phyloP scores from a whole-genome alignment of 2,797 vertebrate species.

The Brotogeris chrysoptera region DNA sequence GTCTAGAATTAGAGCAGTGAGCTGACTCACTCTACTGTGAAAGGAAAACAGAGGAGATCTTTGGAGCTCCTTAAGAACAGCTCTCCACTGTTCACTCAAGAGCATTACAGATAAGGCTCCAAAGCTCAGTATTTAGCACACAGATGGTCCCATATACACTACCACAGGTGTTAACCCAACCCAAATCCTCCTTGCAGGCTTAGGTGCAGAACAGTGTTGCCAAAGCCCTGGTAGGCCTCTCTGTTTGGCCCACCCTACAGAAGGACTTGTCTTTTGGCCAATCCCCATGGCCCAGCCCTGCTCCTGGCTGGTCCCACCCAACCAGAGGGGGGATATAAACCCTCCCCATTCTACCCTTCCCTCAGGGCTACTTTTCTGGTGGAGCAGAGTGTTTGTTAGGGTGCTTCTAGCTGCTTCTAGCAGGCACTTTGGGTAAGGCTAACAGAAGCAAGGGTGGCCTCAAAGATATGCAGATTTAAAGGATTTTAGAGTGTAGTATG shows the following conservation, averaged over 20 bases:
- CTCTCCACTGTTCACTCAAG: neutral
- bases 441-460: neutral
- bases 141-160: accelerated
- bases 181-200: neutral
- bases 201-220: neutral
- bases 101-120: neutral
- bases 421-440: neutral
- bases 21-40: neutral
- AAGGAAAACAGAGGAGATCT: neutral
- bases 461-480: neutral
- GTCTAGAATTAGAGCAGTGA: neutral
- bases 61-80: neutral
- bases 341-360: accelerated
- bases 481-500: neutral
- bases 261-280: neutral
- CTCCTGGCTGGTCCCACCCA: neutral
- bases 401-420: neutral
- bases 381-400: accelerated
- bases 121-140: neutral
- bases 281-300: accelerated
- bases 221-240: neutral
- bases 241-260: neutral
- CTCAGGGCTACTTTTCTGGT: accelerated
- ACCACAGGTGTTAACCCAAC: neutral
- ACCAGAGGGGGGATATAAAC: neutral